Percentiles rank a stretch among this genome's conserved stretches.
These are phyloP conservation scores for Enteromius paludinosus DNA, from an alignment of 2,797 vertebrate genomes.

Conservation along the genomic window DNA sequence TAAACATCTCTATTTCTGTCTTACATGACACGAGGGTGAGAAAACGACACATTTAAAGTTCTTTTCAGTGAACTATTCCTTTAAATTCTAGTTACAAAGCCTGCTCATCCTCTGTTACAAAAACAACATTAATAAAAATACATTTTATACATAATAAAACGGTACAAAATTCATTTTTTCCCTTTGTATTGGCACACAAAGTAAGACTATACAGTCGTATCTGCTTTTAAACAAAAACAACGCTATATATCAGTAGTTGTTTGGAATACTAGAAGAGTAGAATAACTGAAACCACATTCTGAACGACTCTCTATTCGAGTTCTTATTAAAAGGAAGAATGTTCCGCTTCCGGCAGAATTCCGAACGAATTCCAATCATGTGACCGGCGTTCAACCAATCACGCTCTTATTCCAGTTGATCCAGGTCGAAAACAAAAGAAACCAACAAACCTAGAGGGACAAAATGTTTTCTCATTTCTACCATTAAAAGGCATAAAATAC, in stretches of 20 bases:
- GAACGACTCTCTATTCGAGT: constrained; percentile 3
- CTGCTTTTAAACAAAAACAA: constrained; percentile 64
- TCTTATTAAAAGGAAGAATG: constrained; percentile 38
- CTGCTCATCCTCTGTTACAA: constrained; percentile 54
- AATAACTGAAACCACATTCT: constrained; percentile 27
- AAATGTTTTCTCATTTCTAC: constrained; percentile 15
- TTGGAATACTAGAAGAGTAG: constrained; percentile 47
- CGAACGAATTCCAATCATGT: neutral
- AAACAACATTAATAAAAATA: constrained; percentile 78
- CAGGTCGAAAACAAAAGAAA: constrained; percentile 55
- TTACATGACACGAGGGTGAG: neutral
- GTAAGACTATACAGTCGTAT: constrained; percentile 64
- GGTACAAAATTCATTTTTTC: constrained; percentile 67
- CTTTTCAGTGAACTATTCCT: constrained; percentile 13
- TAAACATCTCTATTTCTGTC: neutral
- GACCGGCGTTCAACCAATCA: constrained; percentile 17
- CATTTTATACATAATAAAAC: constrained; percentile 69
- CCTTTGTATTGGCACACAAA: constrained; percentile 69
- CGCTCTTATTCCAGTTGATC: constrained; percentile 68
- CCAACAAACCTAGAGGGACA: constrained; percentile 8
- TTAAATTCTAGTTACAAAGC: constrained; percentile 47
- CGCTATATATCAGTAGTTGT: constrained; percentile 70
- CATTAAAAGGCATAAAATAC: constrained; percentile 33
- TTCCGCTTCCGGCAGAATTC: constrained; percentile 18
- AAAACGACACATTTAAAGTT: neutral